Conservation (phyloP, 2,797 vertebrate species). For the Cheirogaleus major region DNA sequence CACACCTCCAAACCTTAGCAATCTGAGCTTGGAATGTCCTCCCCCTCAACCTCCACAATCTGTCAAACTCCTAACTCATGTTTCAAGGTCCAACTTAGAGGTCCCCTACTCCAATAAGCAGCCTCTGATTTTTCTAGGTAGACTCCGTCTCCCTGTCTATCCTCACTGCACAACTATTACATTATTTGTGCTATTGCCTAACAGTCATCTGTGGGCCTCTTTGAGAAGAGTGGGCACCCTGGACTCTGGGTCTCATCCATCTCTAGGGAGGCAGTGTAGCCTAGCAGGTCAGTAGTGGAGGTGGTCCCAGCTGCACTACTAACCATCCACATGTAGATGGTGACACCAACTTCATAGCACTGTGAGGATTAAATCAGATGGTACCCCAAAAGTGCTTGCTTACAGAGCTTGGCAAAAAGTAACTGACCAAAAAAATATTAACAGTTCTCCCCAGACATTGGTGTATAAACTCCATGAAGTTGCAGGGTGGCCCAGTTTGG, state of each 20-base stretch:
- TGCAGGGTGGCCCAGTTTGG: background rate
- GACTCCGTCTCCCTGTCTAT: background rate
- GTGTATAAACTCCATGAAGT: background rate
- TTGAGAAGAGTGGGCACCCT: background rate
- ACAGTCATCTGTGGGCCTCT: background rate
- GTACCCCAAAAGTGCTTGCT: background rate
- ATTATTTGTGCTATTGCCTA: background rate
- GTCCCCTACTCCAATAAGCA: background rate
- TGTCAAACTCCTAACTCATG: background rate
- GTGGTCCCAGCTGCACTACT: background rate
- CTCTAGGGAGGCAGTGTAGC: background rate
- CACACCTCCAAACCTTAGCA: background rate
- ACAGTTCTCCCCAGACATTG: background rate
- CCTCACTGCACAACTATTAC: background rate
- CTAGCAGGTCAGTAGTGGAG: background rate
- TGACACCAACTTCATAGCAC: background rate
- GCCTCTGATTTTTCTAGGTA: background rate
- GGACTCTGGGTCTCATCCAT: background rate
- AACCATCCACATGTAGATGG: background rate
- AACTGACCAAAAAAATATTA: background rate
- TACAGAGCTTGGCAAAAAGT: background rate
- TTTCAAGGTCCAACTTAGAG: slow-evolving; percentile 8
- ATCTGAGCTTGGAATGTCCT: background rate
- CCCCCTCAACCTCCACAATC: background rate
- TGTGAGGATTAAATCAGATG: background rate